Conservation (phyloP, 2,888 invertebrate genomes). For the Tachina lurida region DNA sequence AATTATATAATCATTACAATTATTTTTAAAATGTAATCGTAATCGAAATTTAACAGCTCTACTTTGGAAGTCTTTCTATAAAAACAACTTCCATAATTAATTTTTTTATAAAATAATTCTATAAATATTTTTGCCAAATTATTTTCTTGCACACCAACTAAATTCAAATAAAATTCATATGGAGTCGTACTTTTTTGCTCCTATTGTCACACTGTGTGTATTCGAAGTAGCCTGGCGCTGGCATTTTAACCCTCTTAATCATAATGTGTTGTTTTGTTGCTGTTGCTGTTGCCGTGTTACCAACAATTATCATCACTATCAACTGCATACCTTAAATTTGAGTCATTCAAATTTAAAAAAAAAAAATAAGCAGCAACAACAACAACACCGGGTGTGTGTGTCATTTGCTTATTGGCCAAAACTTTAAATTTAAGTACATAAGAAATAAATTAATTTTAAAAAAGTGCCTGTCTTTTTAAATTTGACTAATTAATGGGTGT, state of each 20-base stretch:
- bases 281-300: slow-evolving; percentile 29
- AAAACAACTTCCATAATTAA: not conserved
- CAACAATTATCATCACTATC: not conserved
- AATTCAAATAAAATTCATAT: not conserved
- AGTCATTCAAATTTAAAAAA: slow-evolving; percentile 50
- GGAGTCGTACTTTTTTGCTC: not conserved
- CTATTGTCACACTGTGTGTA: not conserved
- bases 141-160: not conserved
- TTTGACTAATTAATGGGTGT: slow-evolving; percentile 35
- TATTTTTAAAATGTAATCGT: no score
- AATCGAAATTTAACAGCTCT: no score
- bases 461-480: not conserved
- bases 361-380: not conserved
- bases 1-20: no score
- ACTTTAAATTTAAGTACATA: not conserved
- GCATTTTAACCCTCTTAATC: slow-evolving; percentile 22
- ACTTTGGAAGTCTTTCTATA: no score
- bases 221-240: not conserved
- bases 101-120: not conserved
- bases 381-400: not conserved
- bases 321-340: slow-evolving; percentile 42
- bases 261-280: not conserved
- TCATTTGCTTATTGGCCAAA: slow-evolving; percentile 1
- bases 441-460: not conserved
- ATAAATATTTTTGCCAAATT: no score